Evolutionary conservation across 37 sponge, comb jelly and placozoan species (phyloP).

Genomic region (Haliclona indistincta): DNA sequence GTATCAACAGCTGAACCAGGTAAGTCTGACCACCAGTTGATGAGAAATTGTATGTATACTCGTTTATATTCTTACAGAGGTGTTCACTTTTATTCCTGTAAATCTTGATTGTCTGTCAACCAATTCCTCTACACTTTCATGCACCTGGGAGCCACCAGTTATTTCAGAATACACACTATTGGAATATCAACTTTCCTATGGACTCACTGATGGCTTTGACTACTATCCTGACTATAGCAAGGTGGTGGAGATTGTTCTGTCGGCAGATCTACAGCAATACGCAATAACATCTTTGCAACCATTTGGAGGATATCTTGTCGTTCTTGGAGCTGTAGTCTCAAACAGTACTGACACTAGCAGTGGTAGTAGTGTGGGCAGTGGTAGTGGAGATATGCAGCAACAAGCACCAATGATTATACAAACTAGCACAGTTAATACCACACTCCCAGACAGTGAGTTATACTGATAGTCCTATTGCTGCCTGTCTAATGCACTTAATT

Average conservation of each 20-base stretch:
- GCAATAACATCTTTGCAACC: not conserved
- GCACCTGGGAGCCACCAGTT: not conserved
- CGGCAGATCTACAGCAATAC: not conserved
- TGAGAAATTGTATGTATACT: too few relatives aligned
- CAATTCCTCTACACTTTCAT: not conserved
- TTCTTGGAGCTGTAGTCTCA: not conserved
- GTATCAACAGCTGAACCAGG: too few relatives aligned
- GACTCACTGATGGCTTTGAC: slow-evolving; percentile 6
- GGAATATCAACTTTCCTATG: not conserved
- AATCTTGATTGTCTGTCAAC: not conserved
- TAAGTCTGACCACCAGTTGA: too few relatives aligned
- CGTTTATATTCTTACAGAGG: too few relatives aligned
- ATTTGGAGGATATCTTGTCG: slow-evolving; percentile 1
- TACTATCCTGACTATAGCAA: slow-evolving; percentile 7
- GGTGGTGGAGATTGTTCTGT: not conserved
- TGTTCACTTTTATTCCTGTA: too few relatives aligned
- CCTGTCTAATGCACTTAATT: too few relatives aligned
- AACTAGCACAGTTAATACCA: too few relatives aligned
- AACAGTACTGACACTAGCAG: not conserved
- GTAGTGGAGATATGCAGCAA: too few relatives aligned
- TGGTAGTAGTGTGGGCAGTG: too few relatives aligned
- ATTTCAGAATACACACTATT: not conserved
- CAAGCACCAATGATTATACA: too few relatives aligned
- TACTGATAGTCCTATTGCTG: too few relatives aligned
- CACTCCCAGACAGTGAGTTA: too few relatives aligned